These are phyloP conservation scores for Menidia menidia DNA, from an alignment of 2,797 vertebrate genomes.

Conservation along the genomic window DNA sequence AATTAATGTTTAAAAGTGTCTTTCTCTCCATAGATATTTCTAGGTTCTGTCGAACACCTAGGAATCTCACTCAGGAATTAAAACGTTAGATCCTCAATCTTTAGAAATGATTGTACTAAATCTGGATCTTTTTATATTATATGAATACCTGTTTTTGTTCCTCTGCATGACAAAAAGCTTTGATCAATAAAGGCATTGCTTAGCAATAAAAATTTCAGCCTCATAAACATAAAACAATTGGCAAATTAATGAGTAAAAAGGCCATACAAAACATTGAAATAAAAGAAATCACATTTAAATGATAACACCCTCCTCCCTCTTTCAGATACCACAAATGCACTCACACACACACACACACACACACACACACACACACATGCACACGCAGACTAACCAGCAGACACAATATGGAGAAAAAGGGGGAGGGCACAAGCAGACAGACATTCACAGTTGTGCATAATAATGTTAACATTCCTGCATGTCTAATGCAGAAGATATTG, in stretches of 20 bases:
- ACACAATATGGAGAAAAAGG: conserved; percentile 82
- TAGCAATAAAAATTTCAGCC: conserved; percentile 23
- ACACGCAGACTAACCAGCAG: conserved; percentile 79
- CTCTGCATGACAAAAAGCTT: conserved; percentile 21
- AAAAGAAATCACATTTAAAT: conserved; percentile 80
- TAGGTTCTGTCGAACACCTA: not conserved
- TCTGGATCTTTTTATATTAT: conserved; percentile 8
- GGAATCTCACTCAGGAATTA: conserved; percentile 7
- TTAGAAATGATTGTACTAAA: conserved; percentile 16
- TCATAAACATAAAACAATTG: conserved; percentile 69
- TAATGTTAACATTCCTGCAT: conserved; percentile 95
- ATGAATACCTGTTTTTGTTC: conserved; percentile 16
- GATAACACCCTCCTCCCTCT: conserved; percentile 78
- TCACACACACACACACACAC: conserved; percentile 11
- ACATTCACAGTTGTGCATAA: conserved; percentile 92
- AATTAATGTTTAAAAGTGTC: conserved; percentile 1
- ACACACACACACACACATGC: conserved; percentile 59
- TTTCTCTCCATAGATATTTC: conserved; percentile 28
- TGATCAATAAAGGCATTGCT: conserved; percentile 25
- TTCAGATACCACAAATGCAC: conserved; percentile 56
- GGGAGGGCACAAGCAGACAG: conserved; percentile 80
- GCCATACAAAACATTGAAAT: conserved; percentile 74
- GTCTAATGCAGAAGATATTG: conserved; percentile 87
- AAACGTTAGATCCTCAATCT: conserved; percentile 10
- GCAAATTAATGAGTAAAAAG: conserved; percentile 69